Percentiles rank a stretch among this genome's conserved stretches.
phyloP scores from a whole-genome alignment of 2,888 invertebrate species.

The Drosophila histrio region DNA sequence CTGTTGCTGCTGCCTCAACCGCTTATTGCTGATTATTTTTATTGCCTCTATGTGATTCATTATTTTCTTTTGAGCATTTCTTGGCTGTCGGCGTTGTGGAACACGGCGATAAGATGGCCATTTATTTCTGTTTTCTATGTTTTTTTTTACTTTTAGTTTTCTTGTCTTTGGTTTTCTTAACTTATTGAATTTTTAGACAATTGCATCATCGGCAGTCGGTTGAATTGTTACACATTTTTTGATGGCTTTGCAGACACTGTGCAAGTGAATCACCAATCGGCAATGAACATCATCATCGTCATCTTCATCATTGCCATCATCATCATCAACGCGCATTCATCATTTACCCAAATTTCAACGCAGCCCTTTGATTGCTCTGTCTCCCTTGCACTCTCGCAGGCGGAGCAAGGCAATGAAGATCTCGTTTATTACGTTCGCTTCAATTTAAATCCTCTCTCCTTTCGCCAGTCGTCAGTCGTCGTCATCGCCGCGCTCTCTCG shows the following conservation, averaged over 20 bases:
- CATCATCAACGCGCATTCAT: conserved; percentile 6
- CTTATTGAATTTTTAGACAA: conserved; percentile 49
- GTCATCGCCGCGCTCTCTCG: conserved; percentile 10
- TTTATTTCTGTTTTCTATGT: conserved; percentile 23
- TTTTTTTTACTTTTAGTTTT: conserved; percentile 10
- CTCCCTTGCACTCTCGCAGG: not conserved
- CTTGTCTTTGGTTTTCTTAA: conserved; percentile 5
- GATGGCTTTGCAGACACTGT: conserved; percentile 10
- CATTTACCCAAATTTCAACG: conserved; percentile 30
- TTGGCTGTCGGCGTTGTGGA: conserved; percentile 21
- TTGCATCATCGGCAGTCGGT: conserved; percentile 52
- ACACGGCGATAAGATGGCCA: conserved; percentile 45
- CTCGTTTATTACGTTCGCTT: conserved; percentile 56
- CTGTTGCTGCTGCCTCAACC: conserved; percentile 28
- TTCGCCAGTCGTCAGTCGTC: no score
- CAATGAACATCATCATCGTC: conserved; percentile 5
- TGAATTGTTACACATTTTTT: conserved; percentile 28
- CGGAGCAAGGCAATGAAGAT: no score
- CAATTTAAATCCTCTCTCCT: conserved; percentile 59
- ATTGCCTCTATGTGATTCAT: conserved; percentile 70
- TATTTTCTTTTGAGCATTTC: conserved; percentile 45
- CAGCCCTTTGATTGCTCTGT: conserved; percentile 7
- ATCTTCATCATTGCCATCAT: not conserved
- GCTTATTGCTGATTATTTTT: conserved; percentile 74
- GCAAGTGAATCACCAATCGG: conserved; percentile 40